These are phyloP conservation scores for Urocynchramus pylzowi DNA, from an alignment of 2,113 vertebrate species.

Conservation along the genomic window DNA sequence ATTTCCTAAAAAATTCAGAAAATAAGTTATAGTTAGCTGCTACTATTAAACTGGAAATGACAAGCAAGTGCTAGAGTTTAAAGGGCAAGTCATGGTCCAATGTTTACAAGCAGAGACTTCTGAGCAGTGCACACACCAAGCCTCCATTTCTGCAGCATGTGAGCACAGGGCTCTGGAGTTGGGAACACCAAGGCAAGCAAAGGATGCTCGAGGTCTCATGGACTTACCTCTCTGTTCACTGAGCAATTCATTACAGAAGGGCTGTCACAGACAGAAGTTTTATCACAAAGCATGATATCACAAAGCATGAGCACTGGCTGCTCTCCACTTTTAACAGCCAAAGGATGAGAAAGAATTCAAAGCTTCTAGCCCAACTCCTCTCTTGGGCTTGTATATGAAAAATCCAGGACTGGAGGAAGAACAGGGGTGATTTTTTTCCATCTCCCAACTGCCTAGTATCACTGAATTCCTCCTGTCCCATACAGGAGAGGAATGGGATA, in stretches of 20 bases:
- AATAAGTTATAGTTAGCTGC: not conserved
- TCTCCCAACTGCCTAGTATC: not conserved
- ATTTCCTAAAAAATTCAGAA: not conserved
- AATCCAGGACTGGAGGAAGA: not conserved
- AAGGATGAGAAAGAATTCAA: not conserved
- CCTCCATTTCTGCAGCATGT: rapidly evolving
- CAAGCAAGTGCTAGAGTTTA: not conserved
- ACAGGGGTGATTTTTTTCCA: not conserved
- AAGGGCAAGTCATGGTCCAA: not conserved
- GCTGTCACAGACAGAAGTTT: not conserved
- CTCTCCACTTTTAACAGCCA: not conserved
- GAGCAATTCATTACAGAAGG: not conserved
- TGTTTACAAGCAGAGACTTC: not conserved
- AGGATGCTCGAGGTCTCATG: rapidly evolving
- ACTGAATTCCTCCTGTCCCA: not conserved
- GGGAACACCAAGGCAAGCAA: not conserved
- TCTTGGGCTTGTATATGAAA: not conserved
- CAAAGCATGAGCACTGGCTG: not conserved
- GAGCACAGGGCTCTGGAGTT: not conserved
- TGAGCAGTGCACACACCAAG: not conserved
- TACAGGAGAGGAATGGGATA: not conserved
- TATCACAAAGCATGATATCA: not conserved
- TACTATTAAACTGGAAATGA: not conserved
- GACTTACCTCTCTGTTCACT: not conserved
- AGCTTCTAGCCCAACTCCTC: not conserved